Evolutionary conservation across 2,888 invertebrate species (phyloP).

Genomic region (Lacanobia wlatinum): DNA sequence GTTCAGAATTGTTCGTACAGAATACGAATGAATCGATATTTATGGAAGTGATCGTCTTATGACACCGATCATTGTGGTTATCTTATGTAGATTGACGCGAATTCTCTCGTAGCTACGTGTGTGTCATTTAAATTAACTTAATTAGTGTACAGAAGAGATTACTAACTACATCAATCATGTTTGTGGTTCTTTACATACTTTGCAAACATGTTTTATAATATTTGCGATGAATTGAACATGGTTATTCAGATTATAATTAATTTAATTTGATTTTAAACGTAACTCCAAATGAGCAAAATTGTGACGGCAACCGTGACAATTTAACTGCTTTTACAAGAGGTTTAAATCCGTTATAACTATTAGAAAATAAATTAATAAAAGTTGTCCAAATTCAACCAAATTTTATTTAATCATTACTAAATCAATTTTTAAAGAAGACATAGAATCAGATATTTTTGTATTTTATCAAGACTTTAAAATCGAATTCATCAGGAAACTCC

Average conservation of each 20-base stretch:
- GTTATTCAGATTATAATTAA: background rate
- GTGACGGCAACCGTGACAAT: background rate
- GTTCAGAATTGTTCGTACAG: slow-evolving; percentile 46
- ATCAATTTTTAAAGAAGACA: slow-evolving; percentile 71
- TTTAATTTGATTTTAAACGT: background rate
- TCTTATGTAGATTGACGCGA: slow-evolving; percentile 69
- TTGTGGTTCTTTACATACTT: slow-evolving; percentile 38
- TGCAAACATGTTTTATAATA: slow-evolving; percentile 31
- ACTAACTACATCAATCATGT: slow-evolving; percentile 39
- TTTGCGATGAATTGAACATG: slow-evolving; percentile 11
- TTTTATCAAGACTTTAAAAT: slow-evolving; percentile 73
- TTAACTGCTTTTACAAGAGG: background rate
- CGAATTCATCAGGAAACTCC: slow-evolving; percentile 76
- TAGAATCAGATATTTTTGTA: slow-evolving; percentile 62
- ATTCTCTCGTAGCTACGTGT: slow-evolving; percentile 66
- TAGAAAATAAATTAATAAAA: slow-evolving; percentile 20
- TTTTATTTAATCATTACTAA: slow-evolving; percentile 29
- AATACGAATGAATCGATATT: slow-evolving; percentile 71
- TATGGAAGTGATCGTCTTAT: slow-evolving; percentile 68
- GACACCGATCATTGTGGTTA: slow-evolving; percentile 65
- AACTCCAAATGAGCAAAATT: background rate
- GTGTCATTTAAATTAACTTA: slow-evolving; percentile 57
- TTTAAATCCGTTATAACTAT: background rate
- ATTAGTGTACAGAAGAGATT: slow-evolving; percentile 52
- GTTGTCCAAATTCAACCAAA: background rate